Evolutionary conservation across 1,140 invertebrate genomes (phyloP).

Genomic region (Drosophila jambulina): DNA sequence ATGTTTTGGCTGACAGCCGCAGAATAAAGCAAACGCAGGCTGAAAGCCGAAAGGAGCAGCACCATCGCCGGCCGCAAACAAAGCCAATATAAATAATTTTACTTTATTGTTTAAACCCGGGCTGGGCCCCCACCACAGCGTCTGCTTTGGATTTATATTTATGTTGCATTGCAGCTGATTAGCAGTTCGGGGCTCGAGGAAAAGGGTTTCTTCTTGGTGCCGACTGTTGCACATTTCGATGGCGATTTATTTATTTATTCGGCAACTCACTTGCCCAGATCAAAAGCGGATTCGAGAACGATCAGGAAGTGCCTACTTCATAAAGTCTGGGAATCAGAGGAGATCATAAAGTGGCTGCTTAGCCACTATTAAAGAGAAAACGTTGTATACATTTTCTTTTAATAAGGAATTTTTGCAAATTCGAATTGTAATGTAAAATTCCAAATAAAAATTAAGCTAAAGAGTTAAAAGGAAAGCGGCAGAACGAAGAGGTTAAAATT

Average conservation of each 20-base stretch:
- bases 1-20: conserved; percentile 67
- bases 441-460: neutral
- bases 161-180: conserved; percentile 54
- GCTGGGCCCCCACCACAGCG: conserved; percentile 12
- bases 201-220: conserved; percentile 14
- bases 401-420: neutral
- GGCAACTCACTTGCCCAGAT: conserved; percentile 40
- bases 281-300: neutral
- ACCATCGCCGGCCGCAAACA: conserved; percentile 13
- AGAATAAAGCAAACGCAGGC: conserved; percentile 37
- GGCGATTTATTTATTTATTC: conserved; percentile 62
- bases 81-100: conserved; percentile 77
- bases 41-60: conserved; percentile 17
- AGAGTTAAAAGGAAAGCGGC: no score
- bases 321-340: conserved; percentile 1
- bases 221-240: conserved; percentile 54
- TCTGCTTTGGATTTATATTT: conserved; percentile 36
- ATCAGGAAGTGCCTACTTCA: conserved; percentile 1
- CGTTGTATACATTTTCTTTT: neutral
- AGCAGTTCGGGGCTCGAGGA: conserved; percentile 9
- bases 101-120: conserved; percentile 72
- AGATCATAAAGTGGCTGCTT: conserved; percentile 1
- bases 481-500: no score
- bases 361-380: neutral
- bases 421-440: neutral